These are phyloP conservation scores for Eidolon dupreanum DNA, from an alignment of 2,797 vertebrate species.

Conservation along the genomic window DNA sequence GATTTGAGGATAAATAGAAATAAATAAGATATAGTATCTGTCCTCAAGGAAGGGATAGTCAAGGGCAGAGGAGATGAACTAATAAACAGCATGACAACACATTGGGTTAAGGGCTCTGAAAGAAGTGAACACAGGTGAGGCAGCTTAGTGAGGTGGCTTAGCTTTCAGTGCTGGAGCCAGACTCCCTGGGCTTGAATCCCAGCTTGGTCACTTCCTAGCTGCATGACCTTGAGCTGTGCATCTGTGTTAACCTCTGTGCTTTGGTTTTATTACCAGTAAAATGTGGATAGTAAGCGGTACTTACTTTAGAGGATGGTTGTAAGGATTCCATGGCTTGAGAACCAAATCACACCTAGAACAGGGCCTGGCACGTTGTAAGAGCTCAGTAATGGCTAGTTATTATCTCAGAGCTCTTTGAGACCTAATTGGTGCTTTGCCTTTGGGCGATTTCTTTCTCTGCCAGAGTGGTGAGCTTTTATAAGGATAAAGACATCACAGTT, in stretches of 20 bases:
- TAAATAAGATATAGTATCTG: background rate
- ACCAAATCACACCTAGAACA: background rate
- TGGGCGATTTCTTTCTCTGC: slow-evolving; percentile 39
- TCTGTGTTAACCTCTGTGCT: background rate
- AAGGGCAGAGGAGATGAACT: background rate
- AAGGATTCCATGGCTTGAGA: background rate
- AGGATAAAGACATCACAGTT: slow-evolving; percentile 18
- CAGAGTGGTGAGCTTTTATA: background rate
- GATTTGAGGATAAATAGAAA: background rate
- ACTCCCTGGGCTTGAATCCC: background rate
- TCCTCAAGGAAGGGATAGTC: background rate
- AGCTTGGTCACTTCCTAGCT: background rate
- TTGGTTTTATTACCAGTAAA: background rate
- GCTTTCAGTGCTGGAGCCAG: background rate
- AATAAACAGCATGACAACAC: background rate
- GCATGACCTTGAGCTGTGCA: background rate
- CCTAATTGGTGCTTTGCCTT: slow-evolving; percentile 28
- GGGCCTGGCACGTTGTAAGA: background rate
- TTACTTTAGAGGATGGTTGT: background rate
- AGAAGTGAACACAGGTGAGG: background rate
- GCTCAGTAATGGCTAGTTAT: slow-evolving; percentile 28
- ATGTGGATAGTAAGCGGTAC: background rate
- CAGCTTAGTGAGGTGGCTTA: background rate
- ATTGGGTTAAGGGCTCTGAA: background rate
- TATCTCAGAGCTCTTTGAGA: background rate